Evolutionary conservation across 2,888 invertebrate genomes (phyloP).

Genomic region (Oligia latruncula): DNA sequence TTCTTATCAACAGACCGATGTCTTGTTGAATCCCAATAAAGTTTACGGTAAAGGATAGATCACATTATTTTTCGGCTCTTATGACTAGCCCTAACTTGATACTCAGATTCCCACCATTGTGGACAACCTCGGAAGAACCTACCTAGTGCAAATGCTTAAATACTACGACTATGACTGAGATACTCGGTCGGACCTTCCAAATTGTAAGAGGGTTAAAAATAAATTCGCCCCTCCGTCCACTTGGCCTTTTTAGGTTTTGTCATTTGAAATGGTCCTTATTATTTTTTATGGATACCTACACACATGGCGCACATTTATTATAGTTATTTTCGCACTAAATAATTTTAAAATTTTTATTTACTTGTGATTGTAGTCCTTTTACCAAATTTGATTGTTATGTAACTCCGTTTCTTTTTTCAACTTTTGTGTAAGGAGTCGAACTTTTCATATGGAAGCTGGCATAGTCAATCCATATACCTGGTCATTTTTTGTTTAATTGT

Average conservation of each 20-base stretch:
- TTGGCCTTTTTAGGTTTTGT: constrained; percentile 20
- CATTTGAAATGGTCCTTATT: constrained; percentile 27
- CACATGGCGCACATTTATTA: constrained; percentile 4
- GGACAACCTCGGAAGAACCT: neutral
- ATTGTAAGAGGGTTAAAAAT: constrained; percentile 13
- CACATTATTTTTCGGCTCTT: neutral
- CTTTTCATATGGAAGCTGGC: neutral
- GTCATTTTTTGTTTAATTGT: neutral
- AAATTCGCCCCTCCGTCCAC: constrained; percentile 36
- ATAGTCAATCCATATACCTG: neutral
- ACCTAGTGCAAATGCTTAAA: neutral
- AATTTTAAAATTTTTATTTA: constrained; percentile 1
- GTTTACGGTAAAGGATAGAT: neutral
- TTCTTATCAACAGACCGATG: neutral
- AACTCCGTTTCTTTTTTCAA: neutral
- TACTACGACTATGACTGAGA: neutral
- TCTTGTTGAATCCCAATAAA: neutral
- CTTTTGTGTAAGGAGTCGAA: neutral
- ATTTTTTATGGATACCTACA: constrained; percentile 24
- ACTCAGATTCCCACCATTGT: constrained; percentile 2
- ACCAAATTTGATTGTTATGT: neutral
- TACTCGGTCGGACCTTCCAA: constrained; percentile 3
- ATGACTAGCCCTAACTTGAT: neutral
- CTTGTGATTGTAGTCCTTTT: constrained; percentile 2
- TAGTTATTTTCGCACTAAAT: constrained; percentile 11